Evolutionary conservation across 2,888 invertebrate species (phyloP), one percentile per base, ranked within the genome.

Genomic region (Synergus itoensis): DNA sequence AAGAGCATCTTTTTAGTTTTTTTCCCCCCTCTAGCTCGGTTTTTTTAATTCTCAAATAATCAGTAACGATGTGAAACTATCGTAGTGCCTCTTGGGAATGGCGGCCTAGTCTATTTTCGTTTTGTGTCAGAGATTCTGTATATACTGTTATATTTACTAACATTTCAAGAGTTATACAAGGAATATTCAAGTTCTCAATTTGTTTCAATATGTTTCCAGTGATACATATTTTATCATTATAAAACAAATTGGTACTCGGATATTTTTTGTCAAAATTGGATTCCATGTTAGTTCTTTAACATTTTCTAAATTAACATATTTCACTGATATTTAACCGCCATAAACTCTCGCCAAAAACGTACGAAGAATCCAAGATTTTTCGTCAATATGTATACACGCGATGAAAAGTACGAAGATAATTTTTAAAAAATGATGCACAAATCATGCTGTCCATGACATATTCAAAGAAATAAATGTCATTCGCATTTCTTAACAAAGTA

Each of bases 1-100:
- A 90, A 91, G 90, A 91, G 84, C 87, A 88, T 87, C 85, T 86
- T 73, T 73, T 69, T 69, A 5, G 5, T 7, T 21, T 45, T 53
- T 43, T 45, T n/a, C 36, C n/a, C 62, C 40, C 57, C 62, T 62
- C 36, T 21, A 21, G 28, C 5, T 41, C 18, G 18, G 62, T 62
- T 40, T 41, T 41, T 3, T 76, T 62, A 45, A 8, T 57, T 76
- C 4, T 28, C 21, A 62, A 36, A 45, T 28, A 41, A 40, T 57
- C 28, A 28, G 16, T 43, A 76, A 21, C 48, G 16, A 64, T 40
- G 41, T 16, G 16, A 64, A 64, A 64, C 64, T 65, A 65, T 65
- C 65, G 73, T 53, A 73, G 73, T 73, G 53, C 73, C 73, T 73
- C 53, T 36, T 53, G 28, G 65, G 45, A 69, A 73, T 53, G 48